Base-by-base conservation (phyloP, 2,888 invertebrate species). In the Cephalotes varians region DNA sequence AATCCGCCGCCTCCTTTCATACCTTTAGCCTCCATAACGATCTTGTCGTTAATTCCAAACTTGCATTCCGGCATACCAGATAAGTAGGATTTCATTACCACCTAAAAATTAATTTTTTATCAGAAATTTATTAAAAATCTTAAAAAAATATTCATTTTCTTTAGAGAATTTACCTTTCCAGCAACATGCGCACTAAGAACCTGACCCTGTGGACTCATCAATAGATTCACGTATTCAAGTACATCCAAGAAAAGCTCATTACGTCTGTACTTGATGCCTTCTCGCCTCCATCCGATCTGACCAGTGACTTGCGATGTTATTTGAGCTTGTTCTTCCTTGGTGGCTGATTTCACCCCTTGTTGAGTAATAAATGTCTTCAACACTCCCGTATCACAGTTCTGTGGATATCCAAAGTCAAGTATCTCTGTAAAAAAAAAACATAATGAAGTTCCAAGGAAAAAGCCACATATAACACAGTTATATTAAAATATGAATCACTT, bases 31-130 rank as follows among this genome's bases (percentile, higher is more conserved):
- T 99, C 99, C 98, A 99, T 99, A 7, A 99, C 98, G 83, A 99
- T 98, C 95, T 99, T 99, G 95, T 99, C 99, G 93, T 99, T 99
- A 93, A 99, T 99, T 21, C 99, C 99, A 94, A 98, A 99, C 96
- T 99, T 99, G 95, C 99, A 99, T 95, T 99, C 99, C 0, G 99
- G 99, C 99, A 99, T 99, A 47, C 99, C 99, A 34, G 99, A 99
- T 84, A 99, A 95, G 94, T 99, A 99, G 0, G 99, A 99, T 95
- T 99, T 99, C 99, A 99, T 99, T 51, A 99, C 99, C 77, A 99
- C 99, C 94, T 94, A 62, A 67, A 21, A 40, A 51, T 64, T 28
- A 31, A 40, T 73, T 62, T 44, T 18, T n/a, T 4, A 47, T 47
- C 1, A 62, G 1, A 34, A 34, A 47, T n/a, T n/a, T 72, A 15